phyloP scores from a whole-genome alignment of 2,888 invertebrate genomes.

The Ceriagrion tenellum region DNA sequence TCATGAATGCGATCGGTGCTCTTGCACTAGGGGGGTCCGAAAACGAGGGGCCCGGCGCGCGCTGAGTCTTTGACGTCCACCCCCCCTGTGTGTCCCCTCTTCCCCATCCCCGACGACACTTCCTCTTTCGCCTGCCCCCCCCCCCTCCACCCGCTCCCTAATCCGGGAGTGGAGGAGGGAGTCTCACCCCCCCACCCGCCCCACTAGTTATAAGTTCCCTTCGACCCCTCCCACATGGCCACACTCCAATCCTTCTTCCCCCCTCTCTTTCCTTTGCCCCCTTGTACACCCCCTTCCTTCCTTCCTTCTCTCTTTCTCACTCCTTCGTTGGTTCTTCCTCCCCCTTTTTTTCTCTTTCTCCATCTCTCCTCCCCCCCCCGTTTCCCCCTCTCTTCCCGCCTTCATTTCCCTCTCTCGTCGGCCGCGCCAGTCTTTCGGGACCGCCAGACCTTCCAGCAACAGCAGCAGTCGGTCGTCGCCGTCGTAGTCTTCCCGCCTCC shows the following conservation, averaged over 20 bases:
- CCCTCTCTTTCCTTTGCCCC: background rate
- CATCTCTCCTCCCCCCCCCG: no score
- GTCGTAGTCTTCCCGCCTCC: background rate
- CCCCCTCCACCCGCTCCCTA: no score
- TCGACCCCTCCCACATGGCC: background rate
- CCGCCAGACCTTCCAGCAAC: background rate
- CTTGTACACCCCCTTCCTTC: background rate
- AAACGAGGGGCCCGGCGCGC: background rate
- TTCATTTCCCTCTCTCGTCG: background rate
- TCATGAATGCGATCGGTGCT: background rate
- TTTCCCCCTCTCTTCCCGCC: background rate
- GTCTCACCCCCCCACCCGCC: background rate
- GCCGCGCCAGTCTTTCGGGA: background rate
- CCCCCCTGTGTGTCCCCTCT: background rate
- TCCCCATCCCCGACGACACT: background rate
- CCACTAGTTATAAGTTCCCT: background rate
- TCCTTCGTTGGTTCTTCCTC: background rate
- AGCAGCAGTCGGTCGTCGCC: background rate
- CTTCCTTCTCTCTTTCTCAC: background rate
- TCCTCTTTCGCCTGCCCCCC: no score
- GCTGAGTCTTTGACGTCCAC: conserved; percentile 30
- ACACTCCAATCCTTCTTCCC: background rate
- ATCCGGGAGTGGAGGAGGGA: no score
- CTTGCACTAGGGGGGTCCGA: background rate
- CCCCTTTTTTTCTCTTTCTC: no score